These are phyloP conservation scores for Lagopus leucura DNA, from an alignment of 2,113 vertebrate genomes.

Conservation along the genomic window DNA sequence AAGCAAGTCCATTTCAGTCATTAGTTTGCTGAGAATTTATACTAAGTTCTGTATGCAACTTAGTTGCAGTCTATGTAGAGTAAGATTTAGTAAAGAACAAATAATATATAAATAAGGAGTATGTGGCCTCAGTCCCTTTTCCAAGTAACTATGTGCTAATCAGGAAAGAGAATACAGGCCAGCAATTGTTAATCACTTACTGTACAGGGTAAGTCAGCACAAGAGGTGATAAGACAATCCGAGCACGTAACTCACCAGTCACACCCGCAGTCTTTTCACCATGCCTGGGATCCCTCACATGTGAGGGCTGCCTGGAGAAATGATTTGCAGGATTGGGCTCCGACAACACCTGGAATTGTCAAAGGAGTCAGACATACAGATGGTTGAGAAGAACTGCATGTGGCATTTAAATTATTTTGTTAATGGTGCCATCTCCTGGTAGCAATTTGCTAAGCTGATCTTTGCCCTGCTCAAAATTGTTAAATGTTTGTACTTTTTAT, in stretches of 20 bases:
- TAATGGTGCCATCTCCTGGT: constrained; percentile 86
- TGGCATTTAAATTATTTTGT: constrained; percentile 81
- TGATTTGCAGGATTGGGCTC: not conserved
- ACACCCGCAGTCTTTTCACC: not conserved
- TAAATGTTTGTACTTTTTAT: not conserved
- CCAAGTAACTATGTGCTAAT: not conserved
- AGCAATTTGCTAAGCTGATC: constrained; percentile 60
- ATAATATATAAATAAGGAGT: not conserved
- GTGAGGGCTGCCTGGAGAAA: not conserved
- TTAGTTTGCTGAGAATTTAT: not conserved
- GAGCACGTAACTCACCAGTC: not conserved
- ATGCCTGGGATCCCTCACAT: not conserved
- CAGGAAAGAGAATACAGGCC: not conserved
- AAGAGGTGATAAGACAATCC: not conserved
- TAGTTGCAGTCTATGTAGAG: not conserved
- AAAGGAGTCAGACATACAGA: constrained; percentile 16
- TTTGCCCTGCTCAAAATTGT: not conserved
- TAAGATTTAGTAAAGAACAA: not conserved
- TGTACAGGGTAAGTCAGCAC: not conserved
- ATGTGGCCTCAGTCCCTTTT: not conserved
- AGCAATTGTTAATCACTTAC: not conserved
- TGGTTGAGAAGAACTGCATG: not conserved
- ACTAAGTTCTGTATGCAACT: not conserved
- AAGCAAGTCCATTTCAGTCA: not conserved
- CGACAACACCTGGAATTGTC: constrained; percentile 43